These are phyloP conservation scores for Gavialis gangeticus DNA, from an alignment of 2,113 vertebrate species.

Conservation along the genomic window DNA sequence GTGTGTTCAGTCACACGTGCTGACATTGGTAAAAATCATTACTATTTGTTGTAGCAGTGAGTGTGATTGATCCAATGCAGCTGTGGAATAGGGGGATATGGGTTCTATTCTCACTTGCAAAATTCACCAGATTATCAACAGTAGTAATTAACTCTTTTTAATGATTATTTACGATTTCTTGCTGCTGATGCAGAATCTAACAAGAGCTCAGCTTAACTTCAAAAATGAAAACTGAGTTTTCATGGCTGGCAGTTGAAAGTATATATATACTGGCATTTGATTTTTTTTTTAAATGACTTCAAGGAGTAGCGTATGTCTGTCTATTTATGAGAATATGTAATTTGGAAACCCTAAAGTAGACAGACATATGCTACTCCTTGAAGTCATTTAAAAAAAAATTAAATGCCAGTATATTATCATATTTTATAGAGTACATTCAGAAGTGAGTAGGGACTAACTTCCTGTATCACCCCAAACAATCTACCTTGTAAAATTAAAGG, in stretches of 20 bases:
- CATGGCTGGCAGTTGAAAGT: background rate
- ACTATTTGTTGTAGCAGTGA: no score
- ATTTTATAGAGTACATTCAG: background rate
- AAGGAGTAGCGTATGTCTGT: background rate
- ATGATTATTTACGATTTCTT: background rate
- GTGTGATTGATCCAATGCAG: background rate
- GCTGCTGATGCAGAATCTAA: background rate
- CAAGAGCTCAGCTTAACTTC: background rate
- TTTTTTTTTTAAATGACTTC: constrained; percentile 16
- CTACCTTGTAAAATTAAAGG: rapidly evolving
- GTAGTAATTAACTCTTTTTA: background rate
- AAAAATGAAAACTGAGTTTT: background rate
- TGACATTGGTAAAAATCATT: background rate
- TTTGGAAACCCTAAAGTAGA: background rate
- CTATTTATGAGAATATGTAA: background rate
- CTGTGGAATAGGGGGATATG: background rate
- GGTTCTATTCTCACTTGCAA: background rate
- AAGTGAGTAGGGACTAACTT: no score
- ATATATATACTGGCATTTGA: background rate
- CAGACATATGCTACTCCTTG: background rate
- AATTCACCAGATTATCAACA: background rate
- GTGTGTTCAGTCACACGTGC: background rate
- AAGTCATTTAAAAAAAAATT: constrained; percentile 21
- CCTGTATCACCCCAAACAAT: background rate
- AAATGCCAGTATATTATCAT: background rate